Evolutionary conservation across 2,797 vertebrate species (phyloP).

Genomic region (Chaetodon trifasciatus): DNA sequence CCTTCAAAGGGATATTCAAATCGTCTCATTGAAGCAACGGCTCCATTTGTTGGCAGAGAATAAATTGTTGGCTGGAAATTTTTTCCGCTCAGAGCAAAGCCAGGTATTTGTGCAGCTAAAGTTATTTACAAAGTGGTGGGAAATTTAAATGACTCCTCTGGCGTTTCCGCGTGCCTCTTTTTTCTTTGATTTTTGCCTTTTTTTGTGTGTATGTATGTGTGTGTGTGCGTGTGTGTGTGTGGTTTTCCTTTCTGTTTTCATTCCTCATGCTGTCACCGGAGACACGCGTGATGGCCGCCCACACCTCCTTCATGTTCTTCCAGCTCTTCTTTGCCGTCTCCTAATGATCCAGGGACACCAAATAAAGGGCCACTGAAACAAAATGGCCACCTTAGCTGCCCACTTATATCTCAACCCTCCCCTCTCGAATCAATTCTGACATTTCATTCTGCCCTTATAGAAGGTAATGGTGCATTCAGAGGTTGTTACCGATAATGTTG

Average conservation of each 20-base stretch:
- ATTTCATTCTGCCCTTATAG: conserved; percentile 84
- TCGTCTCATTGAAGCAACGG: conserved; percentile 69
- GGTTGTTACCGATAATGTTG: conserved; percentile 82
- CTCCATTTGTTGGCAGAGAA: conserved; percentile 71
- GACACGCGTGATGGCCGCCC: conserved; percentile 55
- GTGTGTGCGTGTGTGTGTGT: background rate
- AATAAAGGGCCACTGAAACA: conserved; percentile 74
- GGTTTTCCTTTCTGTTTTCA: conserved; percentile 5
- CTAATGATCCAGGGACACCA: conserved; percentile 75
- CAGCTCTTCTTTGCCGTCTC: conserved; percentile 38
- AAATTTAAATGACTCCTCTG: conserved; percentile 72
- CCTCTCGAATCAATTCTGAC: conserved; percentile 82
- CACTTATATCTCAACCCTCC: conserved; percentile 74
- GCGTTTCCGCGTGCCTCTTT: conserved; percentile 18
- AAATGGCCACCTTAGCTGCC: conserved; percentile 78
- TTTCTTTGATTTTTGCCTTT: conserved; percentile 38
- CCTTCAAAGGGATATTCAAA: conserved; percentile 81
- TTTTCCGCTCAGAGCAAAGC: conserved; percentile 56
- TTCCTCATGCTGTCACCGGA: conserved; percentile 62
- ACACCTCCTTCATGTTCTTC: conserved; percentile 68
- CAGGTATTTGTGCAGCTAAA: conserved; percentile 78
- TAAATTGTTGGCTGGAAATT: conserved; percentile 64
- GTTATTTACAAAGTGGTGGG: conserved; percentile 77
- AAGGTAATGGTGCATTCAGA: conserved; percentile 83
- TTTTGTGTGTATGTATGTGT: conserved; percentile 11